Base-by-base conservation (phyloP, 2,113 vertebrate genomes). In the Circaetus cinerascens region DNA sequence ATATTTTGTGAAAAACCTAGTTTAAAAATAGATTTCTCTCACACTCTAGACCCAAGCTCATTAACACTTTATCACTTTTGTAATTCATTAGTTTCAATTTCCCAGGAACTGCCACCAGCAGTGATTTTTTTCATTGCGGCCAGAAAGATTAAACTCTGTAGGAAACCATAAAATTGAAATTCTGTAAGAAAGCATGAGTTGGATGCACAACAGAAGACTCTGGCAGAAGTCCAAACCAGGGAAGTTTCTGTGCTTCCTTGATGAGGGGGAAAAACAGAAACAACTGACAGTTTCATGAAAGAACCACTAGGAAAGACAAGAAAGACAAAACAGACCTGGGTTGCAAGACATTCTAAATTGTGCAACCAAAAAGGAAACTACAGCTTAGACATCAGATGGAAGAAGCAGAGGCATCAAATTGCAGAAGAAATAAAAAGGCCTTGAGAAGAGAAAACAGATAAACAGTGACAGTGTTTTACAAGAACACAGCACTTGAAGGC, bases 11-110 rank as follows among this genome's bases (percentile, higher is more conserved):
- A 76, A 88, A 77, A 79, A 50, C 23, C 17, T 21, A n/a, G 29
- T 76, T 79, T 92, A 77, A 92, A 92, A 94, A 86, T 66, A 92
- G 53, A 50, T 86, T 82, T 82, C 9, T 82, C 60, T 91, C 72
- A 38, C 41, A 60, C 19, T 91, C 15, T 36, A 75, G 46, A 85
- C 78, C 62, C 48, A 92, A 82, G 17, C 74, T 95, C 45, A 80
- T 95, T 94, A 97, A 62, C 73, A 85, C 73, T 60, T 67, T 38
- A 87, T 73, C 71, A 66, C 50, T 88, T 93, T 62, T 3, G 2
- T 93, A 90, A 94, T 92, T 95, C 48, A 88, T 90, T 93, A 73
- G 29, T 69, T 93, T 79, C 11, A 56, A n/a, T 94, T 90, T 94
- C 67, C 27, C 71, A 88, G 48, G 57, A 86, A 73, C 41, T 83